Conservation (phyloP, 2,113 vertebrate species). For the Salvelinus namaycush region DNA sequence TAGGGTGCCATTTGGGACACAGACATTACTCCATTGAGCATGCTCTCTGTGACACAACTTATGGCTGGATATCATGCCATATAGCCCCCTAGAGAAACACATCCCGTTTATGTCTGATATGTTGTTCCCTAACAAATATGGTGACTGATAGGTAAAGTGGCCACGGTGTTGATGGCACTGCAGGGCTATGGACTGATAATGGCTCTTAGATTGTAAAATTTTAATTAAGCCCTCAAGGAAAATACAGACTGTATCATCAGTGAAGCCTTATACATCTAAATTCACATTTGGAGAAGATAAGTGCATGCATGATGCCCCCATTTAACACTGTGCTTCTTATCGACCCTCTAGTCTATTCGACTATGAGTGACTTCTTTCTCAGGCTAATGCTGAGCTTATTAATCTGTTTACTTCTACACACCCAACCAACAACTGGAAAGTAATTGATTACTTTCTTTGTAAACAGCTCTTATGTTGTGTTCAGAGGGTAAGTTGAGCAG, state of each 20-base stretch:
- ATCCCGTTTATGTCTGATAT: neutral
- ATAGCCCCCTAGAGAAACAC: neutral
- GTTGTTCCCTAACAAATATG: constrained; percentile 5
- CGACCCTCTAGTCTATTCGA: constrained; percentile 13
- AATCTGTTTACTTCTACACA: neutral
- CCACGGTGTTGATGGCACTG: neutral
- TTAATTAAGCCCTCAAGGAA: constrained; percentile 38
- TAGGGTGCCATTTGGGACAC: no score
- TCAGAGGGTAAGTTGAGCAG: no score
- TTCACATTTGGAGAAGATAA: neutral
- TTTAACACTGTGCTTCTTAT: neutral
- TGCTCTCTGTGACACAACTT: neutral
- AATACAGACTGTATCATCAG: constrained; percentile 29
- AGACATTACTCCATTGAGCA: neutral
- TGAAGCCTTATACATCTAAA: neutral
- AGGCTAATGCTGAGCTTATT: neutral
- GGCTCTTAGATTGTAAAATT: constrained; percentile 8
- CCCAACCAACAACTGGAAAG: neutral
- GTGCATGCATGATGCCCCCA: neutral
- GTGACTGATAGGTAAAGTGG: neutral
- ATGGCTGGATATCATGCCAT: neutral
- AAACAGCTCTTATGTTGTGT: neutral
- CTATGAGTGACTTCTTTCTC: constrained; percentile 3
- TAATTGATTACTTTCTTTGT: neutral
- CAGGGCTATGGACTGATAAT: constrained; percentile 25